These are phyloP conservation scores for Procavia capensis DNA, from an alignment of 2,113 vertebrate species.

Conservation along the genomic window DNA sequence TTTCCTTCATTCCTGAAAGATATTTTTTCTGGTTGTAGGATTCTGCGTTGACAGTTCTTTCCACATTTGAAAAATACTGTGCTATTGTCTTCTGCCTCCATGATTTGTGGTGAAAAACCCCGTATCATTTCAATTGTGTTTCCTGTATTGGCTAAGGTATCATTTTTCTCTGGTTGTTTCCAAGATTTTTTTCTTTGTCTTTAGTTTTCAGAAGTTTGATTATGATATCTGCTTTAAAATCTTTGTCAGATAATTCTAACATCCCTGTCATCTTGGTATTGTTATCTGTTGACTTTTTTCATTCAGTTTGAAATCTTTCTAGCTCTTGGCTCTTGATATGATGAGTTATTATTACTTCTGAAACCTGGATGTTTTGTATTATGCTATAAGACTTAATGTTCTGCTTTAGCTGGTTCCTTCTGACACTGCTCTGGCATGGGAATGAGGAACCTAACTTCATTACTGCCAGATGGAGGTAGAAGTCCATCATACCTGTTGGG, in stretches of 20 bases:
- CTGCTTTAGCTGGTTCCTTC: not conserved
- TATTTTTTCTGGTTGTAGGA: too few species aligned
- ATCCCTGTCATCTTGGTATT: not conserved
- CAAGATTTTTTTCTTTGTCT: not conserved
- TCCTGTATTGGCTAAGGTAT: not conserved
- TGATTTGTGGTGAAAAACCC: constrained; percentile 39
- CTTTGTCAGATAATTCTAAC: not conserved
- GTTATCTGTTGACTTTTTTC: not conserved
- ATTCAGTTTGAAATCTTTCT: not conserved
- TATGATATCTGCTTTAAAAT: not conserved
- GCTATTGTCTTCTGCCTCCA: not conserved
- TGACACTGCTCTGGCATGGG: not conserved
- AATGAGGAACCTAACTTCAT: not conserved
- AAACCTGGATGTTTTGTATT: not conserved
- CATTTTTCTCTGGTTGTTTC: not conserved
- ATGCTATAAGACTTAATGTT: not conserved
- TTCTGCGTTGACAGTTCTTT: not conserved
- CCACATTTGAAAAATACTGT: not conserved
- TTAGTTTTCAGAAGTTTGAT: not conserved
- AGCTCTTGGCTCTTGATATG: not conserved
- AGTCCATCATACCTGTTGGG: not conserved
- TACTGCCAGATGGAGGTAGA: not conserved
- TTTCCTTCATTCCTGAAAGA: too few species aligned
- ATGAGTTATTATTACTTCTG: not conserved
- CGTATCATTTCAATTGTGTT: not conserved